Evolutionary conservation across 2,797 vertebrate genomes (phyloP), one percentile per base, ranked within the genome.

Genomic region (Nyctalus aviator): DNA sequence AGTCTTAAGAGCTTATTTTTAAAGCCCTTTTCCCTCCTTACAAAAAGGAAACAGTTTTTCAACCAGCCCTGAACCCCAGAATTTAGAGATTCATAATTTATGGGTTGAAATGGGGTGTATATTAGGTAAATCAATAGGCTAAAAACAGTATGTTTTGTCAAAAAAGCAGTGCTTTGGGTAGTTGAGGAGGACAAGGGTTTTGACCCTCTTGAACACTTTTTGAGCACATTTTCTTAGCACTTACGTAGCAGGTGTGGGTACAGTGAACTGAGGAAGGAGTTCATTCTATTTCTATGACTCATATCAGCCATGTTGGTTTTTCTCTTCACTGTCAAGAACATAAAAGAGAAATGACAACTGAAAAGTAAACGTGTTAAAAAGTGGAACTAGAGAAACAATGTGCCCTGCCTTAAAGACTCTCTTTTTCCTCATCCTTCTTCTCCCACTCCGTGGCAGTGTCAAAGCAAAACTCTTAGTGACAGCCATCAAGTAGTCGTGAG

Each of bases 401-500:
- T 88, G 64, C 73, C 59, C 88, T 89, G 79, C 73, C 84, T 94
- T 77, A n/a, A 71, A 92, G 57, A 91, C 81, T 64, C 59, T 75
- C 79, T 94, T 84, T 73, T 59, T 35, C 79, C 84, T 77, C 73
- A 12, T 50, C 44, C 72, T 48, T 73, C 53, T 88, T 90, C 88
- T 95, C 96, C 96, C 83, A 93, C 95, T 92, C 71, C 1, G 0
- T 21, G 62, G 62, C 62, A 59, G 66, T 81, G 76, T 88, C 84
- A 75, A 94, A 73, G 53, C 88, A 94, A 83, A 96, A 46, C 90
- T 95, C 73, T 92, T 8, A 73, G 71, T 92, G 96, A 96, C 96
- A 97, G 92, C 79, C 88, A 20, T 97, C 96, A 95, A 92, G 78
- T 76, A 71, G 87, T 97, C 96, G 84, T 97, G 96, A 96, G 90